These are phyloP conservation scores for Sminthurinus aureus DNA, from an alignment of 2,888 invertebrate genomes.

Conservation along the genomic window DNA sequence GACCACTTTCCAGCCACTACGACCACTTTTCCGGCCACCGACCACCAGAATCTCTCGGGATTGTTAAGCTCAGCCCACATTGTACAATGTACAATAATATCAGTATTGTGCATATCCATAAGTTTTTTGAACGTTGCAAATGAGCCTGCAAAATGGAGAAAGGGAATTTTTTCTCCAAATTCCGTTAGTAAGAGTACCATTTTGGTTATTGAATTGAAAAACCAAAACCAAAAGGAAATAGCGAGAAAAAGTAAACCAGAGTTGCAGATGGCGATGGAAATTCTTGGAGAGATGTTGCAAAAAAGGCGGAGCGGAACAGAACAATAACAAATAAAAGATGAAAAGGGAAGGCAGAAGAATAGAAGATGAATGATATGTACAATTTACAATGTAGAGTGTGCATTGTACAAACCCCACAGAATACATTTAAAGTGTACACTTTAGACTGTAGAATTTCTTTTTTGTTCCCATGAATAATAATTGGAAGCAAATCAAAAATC, in stretches of 20 bases:
- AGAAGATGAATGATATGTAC: conserved; percentile 27
- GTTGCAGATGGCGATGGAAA: too few relatives aligned
- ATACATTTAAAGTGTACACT: not conserved
- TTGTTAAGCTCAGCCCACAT: too few relatives aligned
- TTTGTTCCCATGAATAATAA: conserved; percentile 43
- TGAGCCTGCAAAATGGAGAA: not conserved
- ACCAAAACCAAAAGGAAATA: not conserved
- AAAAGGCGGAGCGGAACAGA: not conserved
- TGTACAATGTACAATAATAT: too few relatives aligned
- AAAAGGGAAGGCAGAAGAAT: conserved; percentile 32
- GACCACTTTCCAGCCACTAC: too few relatives aligned
- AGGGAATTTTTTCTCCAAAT: conserved; percentile 17
- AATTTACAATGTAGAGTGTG: not conserved
- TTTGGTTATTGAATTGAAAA: conserved; percentile 26
- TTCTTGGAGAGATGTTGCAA: too few relatives aligned
- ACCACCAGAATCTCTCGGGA: too few relatives aligned
- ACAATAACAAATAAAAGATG: conserved; percentile 18
- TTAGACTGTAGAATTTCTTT: not conserved
- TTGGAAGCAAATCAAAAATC: conserved; percentile 42
- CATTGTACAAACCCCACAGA: conserved; percentile 11
- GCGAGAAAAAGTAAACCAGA: too few relatives aligned
- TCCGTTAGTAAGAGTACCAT: conserved; percentile 29
- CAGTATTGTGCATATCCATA: too few relatives aligned
- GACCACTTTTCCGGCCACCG: too few relatives aligned
- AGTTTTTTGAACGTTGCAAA: not conserved